phyloP scores from a whole-genome alignment of 1,140 invertebrate species.

The Microplitis mediator region DNA sequence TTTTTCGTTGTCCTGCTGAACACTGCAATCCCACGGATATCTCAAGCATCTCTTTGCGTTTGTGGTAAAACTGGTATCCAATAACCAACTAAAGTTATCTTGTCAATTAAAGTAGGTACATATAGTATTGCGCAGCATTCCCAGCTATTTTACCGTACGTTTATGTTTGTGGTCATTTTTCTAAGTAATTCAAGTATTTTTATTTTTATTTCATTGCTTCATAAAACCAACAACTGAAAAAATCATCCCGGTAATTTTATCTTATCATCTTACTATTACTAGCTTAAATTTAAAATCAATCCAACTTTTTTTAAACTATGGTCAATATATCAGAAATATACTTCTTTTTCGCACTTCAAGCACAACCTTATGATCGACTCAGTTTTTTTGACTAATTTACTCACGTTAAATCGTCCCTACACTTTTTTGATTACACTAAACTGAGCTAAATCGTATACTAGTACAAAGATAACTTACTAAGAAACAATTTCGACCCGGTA shows the following conservation, averaged over 20 bases:
- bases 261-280: not conserved
- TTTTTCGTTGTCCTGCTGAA: slow-evolving; percentile 11
- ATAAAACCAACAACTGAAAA: not conserved
- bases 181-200: not conserved
- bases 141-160: not conserved
- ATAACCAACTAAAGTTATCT: slow-evolving; percentile 17
- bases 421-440: no score
- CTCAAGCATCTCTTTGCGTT: not conserved
- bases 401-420: no score
- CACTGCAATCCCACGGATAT: slow-evolving; percentile 19
- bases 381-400: no score
- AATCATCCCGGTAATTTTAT: not conserved
- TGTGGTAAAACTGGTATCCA: slow-evolving; percentile 19
- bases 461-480: no score
- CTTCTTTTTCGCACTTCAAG: no score
- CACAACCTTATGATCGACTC: no score
- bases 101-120: slow-evolving; percentile 18
- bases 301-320: no score
- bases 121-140: slow-evolving; percentile 1
- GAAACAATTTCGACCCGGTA: no score
- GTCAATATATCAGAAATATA: no score
- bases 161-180: not conserved
- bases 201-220: not conserved
- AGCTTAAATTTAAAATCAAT: not conserved
- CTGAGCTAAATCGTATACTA: no score